Base-by-base conservation (phyloP, 1,140 invertebrate genomes). In the Bicyclus anynana region DNA sequence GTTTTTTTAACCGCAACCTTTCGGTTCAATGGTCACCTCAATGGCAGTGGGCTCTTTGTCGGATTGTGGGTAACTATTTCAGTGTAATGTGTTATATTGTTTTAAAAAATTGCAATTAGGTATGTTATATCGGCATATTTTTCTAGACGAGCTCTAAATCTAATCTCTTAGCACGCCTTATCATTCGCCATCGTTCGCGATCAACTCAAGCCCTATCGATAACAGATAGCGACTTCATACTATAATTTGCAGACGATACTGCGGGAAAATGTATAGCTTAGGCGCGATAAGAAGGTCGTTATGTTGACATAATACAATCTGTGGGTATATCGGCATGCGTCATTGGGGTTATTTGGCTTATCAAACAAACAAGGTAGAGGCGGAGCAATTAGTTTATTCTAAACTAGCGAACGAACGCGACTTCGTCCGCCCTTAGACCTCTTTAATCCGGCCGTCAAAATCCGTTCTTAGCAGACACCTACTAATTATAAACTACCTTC, bases 291-390 rank as follows among this genome's bases (percentile, higher is more conserved):
- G 56, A 17, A 51, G 50, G 40, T 37, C 46, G 58, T 61, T 68
- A 62, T 57, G 57, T 62, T 69, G 62, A 69, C 63, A 66, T 49
- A 49, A n/a, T 44, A 20, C 54, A 52, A 66, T 66, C 59, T 63
- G 4, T 46, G 26, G 18, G 18, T 42, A 27, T 50, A 58, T 58
- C 55, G 23, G 18, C 14, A 23, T 58, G 55, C 55, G 55, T 58
- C 55, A 58, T 58, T 46, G 46, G 38, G 37, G 55, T 57, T 65
- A 59, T 61, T 57, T 53, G 33, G 33, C 23, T 59, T 60, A 56
- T 57, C 49, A 37, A 53, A 65, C 46, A 57, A 62, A 53, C 63
- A 54, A 59, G 49, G 56, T 53, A 46, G 56, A 47, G 59, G 56
- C 62, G 53, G 21, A 61, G 35, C 37, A 62, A 54, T 62, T 58